Conservation (phyloP, 1,140 invertebrate genomes). For the Drosophila ohnishii region DNA sequence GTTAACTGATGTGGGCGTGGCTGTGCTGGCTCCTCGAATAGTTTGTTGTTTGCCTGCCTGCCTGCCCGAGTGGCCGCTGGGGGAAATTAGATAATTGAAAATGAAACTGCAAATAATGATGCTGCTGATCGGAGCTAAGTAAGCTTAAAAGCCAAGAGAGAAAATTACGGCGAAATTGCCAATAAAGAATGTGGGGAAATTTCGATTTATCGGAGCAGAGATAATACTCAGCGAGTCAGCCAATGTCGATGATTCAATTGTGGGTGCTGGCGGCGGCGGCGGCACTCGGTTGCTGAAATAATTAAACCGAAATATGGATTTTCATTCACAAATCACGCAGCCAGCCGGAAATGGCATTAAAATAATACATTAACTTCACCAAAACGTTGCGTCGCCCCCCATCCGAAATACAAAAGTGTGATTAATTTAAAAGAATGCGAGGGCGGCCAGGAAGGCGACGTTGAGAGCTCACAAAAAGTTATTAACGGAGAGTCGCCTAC, state of each 20-base stretch:
- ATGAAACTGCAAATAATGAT: slow-evolving; percentile 33
- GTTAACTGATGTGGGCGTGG: slow-evolving; percentile 50
- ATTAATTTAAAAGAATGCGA: slow-evolving; percentile 65
- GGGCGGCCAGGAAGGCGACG: not conserved
- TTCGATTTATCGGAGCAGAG: slow-evolving; percentile 12
- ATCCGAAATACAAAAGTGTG: slow-evolving; percentile 45
- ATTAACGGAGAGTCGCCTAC: slow-evolving; percentile 30
- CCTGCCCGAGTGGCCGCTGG: slow-evolving; percentile 20
- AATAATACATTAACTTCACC: slow-evolving; percentile 77
- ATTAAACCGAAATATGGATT: slow-evolving; percentile 37
- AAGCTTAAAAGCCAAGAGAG: slow-evolving; percentile 20
- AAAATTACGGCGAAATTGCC: slow-evolving; percentile 30
- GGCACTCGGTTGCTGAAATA: slow-evolving; percentile 11
- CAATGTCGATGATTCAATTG: slow-evolving; percentile 14
- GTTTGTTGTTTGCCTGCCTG: slow-evolving; percentile 40
- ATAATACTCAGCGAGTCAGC: slow-evolving; percentile 2
- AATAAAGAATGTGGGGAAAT: slow-evolving; percentile 6
- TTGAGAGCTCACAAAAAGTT: slow-evolving; percentile 25
- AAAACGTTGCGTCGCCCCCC: slow-evolving; percentile 62
- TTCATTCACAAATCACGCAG: slow-evolving; percentile 67
- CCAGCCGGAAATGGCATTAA: slow-evolving; percentile 68
- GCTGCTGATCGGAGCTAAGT: slow-evolving; percentile 34
- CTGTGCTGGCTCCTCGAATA: slow-evolving; percentile 27
- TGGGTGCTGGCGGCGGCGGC: not conserved
- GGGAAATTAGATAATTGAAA: slow-evolving; percentile 56